Evolutionary conservation across 2,797 vertebrate species (phyloP).

Genomic region (Paramormyrops hopkinsi): DNA sequence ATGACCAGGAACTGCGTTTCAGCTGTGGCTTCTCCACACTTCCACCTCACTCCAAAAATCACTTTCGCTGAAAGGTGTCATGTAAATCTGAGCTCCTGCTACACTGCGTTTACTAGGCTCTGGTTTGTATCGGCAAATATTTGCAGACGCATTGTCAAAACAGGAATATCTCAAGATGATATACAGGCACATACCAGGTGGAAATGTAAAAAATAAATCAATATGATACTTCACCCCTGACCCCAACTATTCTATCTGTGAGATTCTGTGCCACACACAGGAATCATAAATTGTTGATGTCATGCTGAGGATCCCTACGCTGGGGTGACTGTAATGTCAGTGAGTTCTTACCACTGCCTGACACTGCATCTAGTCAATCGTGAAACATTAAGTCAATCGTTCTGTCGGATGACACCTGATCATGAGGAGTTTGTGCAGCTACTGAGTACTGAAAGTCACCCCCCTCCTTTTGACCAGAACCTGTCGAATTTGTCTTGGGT

Average conservation of each 20-base stretch:
- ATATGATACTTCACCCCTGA: constrained; percentile 63
- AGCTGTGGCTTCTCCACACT: not conserved
- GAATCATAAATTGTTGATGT: constrained; percentile 54
- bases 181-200: constrained; percentile 54
- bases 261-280: constrained; percentile 52
- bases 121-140: constrained; percentile 75
- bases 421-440: not conserved
- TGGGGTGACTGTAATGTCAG: constrained; percentile 47
- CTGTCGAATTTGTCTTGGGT: not conserved
- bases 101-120: constrained; percentile 55
- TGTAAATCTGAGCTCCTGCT: constrained; percentile 9
- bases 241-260: constrained; percentile 59
- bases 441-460: not conserved
- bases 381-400: not conserved
- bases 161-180: constrained; percentile 63
- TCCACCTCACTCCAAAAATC: not conserved
- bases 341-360: not conserved
- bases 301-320: constrained; percentile 44
- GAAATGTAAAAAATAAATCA: constrained; percentile 61
- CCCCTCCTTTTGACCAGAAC: not conserved
- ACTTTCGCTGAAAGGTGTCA: not conserved
- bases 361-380: not conserved
- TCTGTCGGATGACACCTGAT: not conserved
- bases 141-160: constrained; percentile 72
- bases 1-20: not conserved